Base-by-base conservation (phyloP, 2,113 vertebrate species). In the Numenius arquata region DNA sequence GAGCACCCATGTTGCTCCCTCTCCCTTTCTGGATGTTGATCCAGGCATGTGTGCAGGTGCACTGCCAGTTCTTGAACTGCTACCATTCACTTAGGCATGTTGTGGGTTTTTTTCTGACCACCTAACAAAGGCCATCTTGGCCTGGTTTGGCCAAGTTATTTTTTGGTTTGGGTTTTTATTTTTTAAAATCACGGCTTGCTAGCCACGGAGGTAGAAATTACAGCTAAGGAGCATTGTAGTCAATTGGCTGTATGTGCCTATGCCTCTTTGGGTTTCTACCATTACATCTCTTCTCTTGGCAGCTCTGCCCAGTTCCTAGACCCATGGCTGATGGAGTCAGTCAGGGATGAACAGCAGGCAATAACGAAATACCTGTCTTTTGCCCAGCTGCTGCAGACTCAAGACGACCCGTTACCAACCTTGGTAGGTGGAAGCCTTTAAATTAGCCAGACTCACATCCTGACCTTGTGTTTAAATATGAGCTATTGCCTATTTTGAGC, bases 21-120 rank as follows among this genome's bases (percentile, higher is more conserved):
- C 27, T 72, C 19, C 26, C 62, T 12, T 52, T 63, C 43, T 38
- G 18, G 34, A 22, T 59, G 25, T 22, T 66, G 27, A 58, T 34
- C 45, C 47, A 81, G 30, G 14, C 27, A 20, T 0, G 1, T 0
- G 1, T 75, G 47, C 34, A 80, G 25, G 12, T 30, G 5, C 0
- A 0, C 38, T 30, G 11, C 18, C 67, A 36, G 40, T 15, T 55
- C 30, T 36, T 53, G 13, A 61, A 80, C 78, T 0, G 0, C 30
- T 17, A 15, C 13, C 14, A 75, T 85, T 53, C 32, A 30, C 38
- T 68, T 56, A 18, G 2, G 23, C 8, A 34, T 5, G 3, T 15
- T 40, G 17, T 19, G 5, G 11, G 1, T 11, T 52, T 85, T 53
- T 77, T 75, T 34, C 23, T 68, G n/a, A 65, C 41, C 48, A 70